Evolutionary conservation across 64 coral and sea anemone species (phyloP), one percentile per base, ranked within the genome.

Genomic region (Pocillopora damicornis): DNA sequence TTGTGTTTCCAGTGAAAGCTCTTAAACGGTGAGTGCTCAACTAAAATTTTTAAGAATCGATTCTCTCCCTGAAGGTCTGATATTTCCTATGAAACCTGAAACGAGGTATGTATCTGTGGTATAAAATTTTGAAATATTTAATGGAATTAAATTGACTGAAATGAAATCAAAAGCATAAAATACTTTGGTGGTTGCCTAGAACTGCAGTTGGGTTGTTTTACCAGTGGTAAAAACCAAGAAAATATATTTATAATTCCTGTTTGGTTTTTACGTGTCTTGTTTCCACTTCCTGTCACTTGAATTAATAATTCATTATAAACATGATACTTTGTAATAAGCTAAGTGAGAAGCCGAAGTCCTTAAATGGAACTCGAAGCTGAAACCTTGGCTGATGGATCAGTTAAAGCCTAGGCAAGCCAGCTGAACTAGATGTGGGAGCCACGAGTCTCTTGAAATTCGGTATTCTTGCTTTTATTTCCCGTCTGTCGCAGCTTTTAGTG

Each of bases 371-470:
- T 68, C 10, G 15, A 36, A 18, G 1, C 1, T 67, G 9, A 42
- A 66, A 83, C 22, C 63, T 68, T 64, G 36, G 61, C 35, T 38
- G 15, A 59, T 79, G 38, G 74, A 60, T 79, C 60, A 20, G 25
- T 69, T 68, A 83, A 63, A 69, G 63, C 62, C 81, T 85, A 9
- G 56, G 65, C 63, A 85, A 58, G 81, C 81, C 81, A 85, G 81
- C 65, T 85, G 81, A 85, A 37, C 59, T 7, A 67, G 20, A 16
- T 37, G 8, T 17, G 5, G 37, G 18, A 77, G 38, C 18, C 38
- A 22, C 71, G 72, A 58, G 12, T 37, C 38, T 56, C 35, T 73
- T 85, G 34, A 85, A 58, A 20, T 23, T 71, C 20, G 72, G 64
- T 13, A 17, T 20, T 15, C 17, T 85, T 72, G 38, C 22, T 85